Base-by-base conservation (phyloP, 2,113 vertebrate genomes). In the Tinamus guttatus region DNA sequence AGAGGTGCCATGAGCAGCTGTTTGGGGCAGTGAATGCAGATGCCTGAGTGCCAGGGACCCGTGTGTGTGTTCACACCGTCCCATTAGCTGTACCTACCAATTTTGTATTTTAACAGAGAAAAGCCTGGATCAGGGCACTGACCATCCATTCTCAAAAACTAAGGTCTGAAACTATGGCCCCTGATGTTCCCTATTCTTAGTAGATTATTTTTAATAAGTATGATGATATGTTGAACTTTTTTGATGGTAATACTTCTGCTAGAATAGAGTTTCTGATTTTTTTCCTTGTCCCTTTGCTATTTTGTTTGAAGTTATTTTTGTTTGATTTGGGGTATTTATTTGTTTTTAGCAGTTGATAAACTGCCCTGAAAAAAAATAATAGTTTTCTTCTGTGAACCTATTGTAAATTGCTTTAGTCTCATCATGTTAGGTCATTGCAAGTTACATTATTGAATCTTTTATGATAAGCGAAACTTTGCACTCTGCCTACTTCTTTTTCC, bases 361-460 rank as follows among this genome's bases (percentile, higher is more conserved):
- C 7, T 9, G 7, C 54, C n/a, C 25, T 68, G 36, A 94, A 30
- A 30, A 51, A 54, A 32, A 2, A 5, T 13, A 70, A 36, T 7
- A 43, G 3, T 71, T 91, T 75, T 77, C 14, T 82, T 75, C 32
- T 78, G n/a, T 71, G 69, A 74, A 43, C 6, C 56, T 7, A 3
- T 64, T 45, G 4, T 24, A 68, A 52, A 56, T 47, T 40, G 1
- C 60, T 7, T 78, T 75, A 91, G 3, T 45, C 63, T 54, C 17
- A 12, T 11, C 15, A 10, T 27, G 6, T 60, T 24, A 17, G 0
- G 0, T 32, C 65, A 47, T 16, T 90, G 27, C 32, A 56, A 59
- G 20, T 52, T 75, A 30, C 62, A 54, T 73, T 25, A 64, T 9
- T 88, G 73, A 96, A 43, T 80, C 79, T 84, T 95, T 95, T 67